A percentile compares a stretch with the other conserved stretches of the same genome.
phyloP scores from a whole-genome alignment of 2,888 invertebrate genomes.

The Hypselothyrea guttata region DNA sequence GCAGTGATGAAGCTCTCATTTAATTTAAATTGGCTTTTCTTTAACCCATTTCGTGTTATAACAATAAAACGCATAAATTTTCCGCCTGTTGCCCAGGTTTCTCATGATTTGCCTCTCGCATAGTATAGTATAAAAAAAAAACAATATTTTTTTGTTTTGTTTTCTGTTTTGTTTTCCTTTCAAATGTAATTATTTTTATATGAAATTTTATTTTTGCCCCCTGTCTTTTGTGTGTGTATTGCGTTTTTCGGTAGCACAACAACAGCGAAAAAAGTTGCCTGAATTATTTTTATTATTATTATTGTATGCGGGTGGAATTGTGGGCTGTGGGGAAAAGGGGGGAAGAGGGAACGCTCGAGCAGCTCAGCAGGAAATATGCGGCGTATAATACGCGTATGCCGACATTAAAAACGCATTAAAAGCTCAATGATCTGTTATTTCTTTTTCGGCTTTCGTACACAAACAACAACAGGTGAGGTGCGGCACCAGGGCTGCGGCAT shows the following conservation, averaged over 20 bases:
- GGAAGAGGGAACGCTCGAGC: slow-evolving; percentile 7
- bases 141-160: slow-evolving; percentile 5
- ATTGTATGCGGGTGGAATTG: slow-evolving; percentile 17
- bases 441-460: slow-evolving; percentile 21
- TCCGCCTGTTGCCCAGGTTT: slow-evolving; percentile 35
- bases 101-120: slow-evolving; percentile 7
- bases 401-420: slow-evolving; percentile 72
- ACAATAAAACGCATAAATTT: slow-evolving; percentile 63
- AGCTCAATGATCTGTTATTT: slow-evolving; percentile 71
- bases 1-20: slow-evolving; percentile 11
- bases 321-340: background rate
- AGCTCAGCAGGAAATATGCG: slow-evolving; percentile 59
- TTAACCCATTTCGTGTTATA: slow-evolving; percentile 48
- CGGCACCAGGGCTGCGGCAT: background rate
- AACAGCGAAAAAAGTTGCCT: slow-evolving; percentile 31
- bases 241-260: slow-evolving; percentile 36
- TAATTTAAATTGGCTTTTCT: slow-evolving; percentile 43
- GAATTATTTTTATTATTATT: slow-evolving; percentile 39
- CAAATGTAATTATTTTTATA: slow-evolving; percentile 62
- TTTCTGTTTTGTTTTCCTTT: slow-evolving; percentile 51
- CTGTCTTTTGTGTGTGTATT: slow-evolving; percentile 17
- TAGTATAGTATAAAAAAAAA: background rate
- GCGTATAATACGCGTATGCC: slow-evolving; percentile 53
- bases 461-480: slow-evolving; percentile 4
- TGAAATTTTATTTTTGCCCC: slow-evolving; percentile 37